Base-by-base conservation (phyloP, 2,113 vertebrate species). In the Bufo bufo region DNA sequence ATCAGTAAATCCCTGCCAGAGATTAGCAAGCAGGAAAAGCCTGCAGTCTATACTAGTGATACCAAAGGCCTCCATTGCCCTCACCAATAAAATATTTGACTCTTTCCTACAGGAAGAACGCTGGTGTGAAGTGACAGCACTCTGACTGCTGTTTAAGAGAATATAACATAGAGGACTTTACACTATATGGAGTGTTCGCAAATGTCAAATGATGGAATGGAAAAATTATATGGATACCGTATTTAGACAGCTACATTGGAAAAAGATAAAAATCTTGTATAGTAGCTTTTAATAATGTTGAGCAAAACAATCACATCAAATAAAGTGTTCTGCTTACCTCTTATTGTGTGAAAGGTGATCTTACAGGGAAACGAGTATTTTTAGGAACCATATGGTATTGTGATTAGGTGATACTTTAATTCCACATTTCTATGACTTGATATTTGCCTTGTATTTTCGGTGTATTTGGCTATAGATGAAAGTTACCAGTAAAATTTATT, bases 1-100 rank as follows among this genome's bases (percentile, higher is more conserved):
- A 85, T 91, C 89, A 90, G 87, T 74, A 92, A 89, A 89, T 87
- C 84, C 65, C 88, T 92, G 92, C 91, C 91, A 92, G 89, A 86
- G 89, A 78, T 88, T 90, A 89, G 89, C 78, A 88, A 90, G 91
- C 91, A 92, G 93, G 92, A 93, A 92, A 93, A 91, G 91, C 78
- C 91, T 91, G 90, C 72, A 78, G 89, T 89, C 91, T 90, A 85
- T 92, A 88, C 88, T 89, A 88, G 88, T 88, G 90, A 93, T 91
- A 93, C 90, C 82, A 84, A 85, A 59, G 33, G 54, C 6, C 19
- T 90, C 1, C 0, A 85, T 91, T 90, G 91, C 90, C 85, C 47
- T 0, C 3, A 91, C 89, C 0, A 6, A 82, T 52, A 84, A 86
- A 88, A 86, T 5, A 13, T 83, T 90, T 77, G 84, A 85, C 0